Percentiles rank a stretch among this genome's conserved stretches.
These are phyloP conservation scores for Drosophila mettleri DNA, from an alignment of 2,888 invertebrate genomes.

Conservation along the genomic window DNA sequence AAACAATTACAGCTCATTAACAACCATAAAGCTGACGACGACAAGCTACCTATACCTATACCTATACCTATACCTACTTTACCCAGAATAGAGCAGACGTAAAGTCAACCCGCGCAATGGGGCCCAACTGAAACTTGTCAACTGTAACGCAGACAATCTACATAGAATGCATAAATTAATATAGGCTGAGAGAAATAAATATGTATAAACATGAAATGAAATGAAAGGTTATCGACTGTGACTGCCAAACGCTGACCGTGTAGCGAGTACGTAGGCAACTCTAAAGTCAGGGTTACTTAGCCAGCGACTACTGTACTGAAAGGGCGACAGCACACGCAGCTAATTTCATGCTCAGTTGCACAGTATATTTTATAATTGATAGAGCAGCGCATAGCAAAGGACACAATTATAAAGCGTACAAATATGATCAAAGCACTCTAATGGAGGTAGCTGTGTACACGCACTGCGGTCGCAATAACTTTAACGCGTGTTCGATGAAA, in stretches of 20 bases:
- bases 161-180: slow-evolving; percentile 77
- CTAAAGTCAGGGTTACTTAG: slow-evolving; percentile 53
- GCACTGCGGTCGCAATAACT: slow-evolving; percentile 42
- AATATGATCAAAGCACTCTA: background rate
- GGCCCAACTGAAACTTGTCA: slow-evolving; percentile 69
- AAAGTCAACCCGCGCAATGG: slow-evolving; percentile 25
- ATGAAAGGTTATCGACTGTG: slow-evolving; percentile 66
- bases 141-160: slow-evolving; percentile 76
- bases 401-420: slow-evolving; percentile 17
- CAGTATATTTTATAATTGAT: slow-evolving; percentile 71
- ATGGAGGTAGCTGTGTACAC: slow-evolving; percentile 11
- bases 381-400: slow-evolving; percentile 38
- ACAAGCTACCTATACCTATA: slow-evolving; percentile 5
- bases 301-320: slow-evolving; percentile 5
- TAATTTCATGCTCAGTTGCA: slow-evolving; percentile 75
- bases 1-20: slow-evolving; percentile 60
- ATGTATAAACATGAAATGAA: slow-evolving; percentile 46
- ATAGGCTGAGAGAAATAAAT: slow-evolving; percentile 29
- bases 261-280: slow-evolving; percentile 25
- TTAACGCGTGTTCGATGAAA: background rate
- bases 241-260: slow-evolving; percentile 52
- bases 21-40: slow-evolving; percentile 24
- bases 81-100: slow-evolving; percentile 19
- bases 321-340: slow-evolving; percentile 66
- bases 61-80: slow-evolving; percentile 20